Percentiles rank a stretch among this genome's conserved stretches.
Evolutionary conservation across 2,113 vertebrate genomes (phyloP).

Genomic region (Menura novaehollandiae): DNA sequence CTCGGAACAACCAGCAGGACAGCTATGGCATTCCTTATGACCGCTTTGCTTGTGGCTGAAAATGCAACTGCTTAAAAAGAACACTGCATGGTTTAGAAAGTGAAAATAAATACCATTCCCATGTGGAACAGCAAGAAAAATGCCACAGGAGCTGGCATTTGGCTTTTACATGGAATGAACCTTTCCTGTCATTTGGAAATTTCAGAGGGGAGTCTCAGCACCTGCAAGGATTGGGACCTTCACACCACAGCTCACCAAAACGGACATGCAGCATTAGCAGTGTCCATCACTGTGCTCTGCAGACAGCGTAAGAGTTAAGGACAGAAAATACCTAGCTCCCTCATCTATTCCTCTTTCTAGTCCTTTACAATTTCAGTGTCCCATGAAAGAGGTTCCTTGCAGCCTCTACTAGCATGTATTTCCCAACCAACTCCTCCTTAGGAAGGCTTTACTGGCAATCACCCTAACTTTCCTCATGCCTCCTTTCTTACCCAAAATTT

Average conservation of each 20-base stretch:
- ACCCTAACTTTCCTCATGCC: background rate
- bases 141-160: background rate
- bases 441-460: background rate
- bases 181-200: background rate
- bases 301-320: fast-evolving
- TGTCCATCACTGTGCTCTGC: fast-evolving
- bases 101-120: background rate
- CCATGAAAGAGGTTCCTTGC: background rate
- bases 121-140: background rate
- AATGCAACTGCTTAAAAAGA: background rate
- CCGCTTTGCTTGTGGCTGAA: background rate
- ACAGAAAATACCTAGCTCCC: background rate
- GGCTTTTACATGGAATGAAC: background rate
- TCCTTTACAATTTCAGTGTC: background rate
- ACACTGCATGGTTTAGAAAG: background rate
- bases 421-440: background rate
- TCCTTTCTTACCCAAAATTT: background rate
- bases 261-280: fast-evolving
- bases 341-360: background rate
- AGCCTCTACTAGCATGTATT: background rate
- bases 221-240: background rate
- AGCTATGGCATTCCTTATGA: slow-evolving; percentile 39
- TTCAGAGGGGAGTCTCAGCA: background rate
- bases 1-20: slow-evolving; percentile 10
- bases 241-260: fast-evolving